These are phyloP conservation scores for Theonella swinhoei DNA, from an alignment of 37 sponge, comb jelly and placozoan species.

Conservation along the genomic window DNA sequence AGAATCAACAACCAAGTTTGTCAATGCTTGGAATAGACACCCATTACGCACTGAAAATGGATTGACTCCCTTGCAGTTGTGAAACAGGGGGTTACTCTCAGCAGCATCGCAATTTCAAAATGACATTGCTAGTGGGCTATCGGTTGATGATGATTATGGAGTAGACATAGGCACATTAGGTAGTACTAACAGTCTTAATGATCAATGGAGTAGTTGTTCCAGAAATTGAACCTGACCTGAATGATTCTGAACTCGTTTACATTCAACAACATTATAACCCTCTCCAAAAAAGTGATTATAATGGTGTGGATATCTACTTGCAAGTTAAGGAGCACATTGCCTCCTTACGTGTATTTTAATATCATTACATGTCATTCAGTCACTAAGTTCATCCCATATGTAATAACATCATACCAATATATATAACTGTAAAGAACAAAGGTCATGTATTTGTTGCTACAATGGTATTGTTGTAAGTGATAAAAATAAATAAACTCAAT, in stretches of 20 bases:
- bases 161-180: background rate
- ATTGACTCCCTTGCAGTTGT: background rate
- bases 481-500: too few species aligned
- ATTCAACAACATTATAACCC: constrained; percentile 3
- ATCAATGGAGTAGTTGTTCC: background rate
- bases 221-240: background rate
- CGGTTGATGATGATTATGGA: constrained; percentile 1
- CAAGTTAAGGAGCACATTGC: background rate
- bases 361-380: too few species aligned
- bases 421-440: too few species aligned
- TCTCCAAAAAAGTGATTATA: constrained; percentile 9
- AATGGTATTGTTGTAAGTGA: too few species aligned
- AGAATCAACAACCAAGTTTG: constrained; percentile 23
- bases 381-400: too few species aligned
- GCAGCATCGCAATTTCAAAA: background rate
- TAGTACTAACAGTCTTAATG: background rate
- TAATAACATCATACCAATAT: too few species aligned
- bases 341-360: background rate
- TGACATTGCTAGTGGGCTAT: background rate
- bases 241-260: background rate
- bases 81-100: background rate
- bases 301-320: background rate
- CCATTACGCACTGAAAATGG: constrained; percentile 3
- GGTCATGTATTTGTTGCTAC: too few species aligned
- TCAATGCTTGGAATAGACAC: constrained; percentile 39